phyloP scores from a whole-genome alignment of 2,113 vertebrate genomes.

The Pterocles orientalis region DNA sequence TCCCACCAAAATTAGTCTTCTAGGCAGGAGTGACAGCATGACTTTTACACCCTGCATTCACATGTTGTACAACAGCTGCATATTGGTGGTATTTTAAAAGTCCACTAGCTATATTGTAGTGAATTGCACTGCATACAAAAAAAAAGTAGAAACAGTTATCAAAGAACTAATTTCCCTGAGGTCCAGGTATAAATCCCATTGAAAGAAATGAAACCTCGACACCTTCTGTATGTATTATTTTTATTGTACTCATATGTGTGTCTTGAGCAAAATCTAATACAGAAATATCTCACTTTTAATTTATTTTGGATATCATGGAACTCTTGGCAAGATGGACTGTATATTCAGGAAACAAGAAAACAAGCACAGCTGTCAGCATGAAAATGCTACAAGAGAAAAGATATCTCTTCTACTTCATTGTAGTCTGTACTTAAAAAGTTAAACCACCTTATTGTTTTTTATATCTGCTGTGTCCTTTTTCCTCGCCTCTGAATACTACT shows the following conservation, averaged over 20 bases:
- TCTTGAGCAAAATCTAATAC: not conserved
- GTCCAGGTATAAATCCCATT: not conserved
- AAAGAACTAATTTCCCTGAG: not conserved
- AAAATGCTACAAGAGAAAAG: not conserved
- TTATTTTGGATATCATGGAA: not conserved
- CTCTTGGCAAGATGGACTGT: not conserved
- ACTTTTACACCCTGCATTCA: not conserved
- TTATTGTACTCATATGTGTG: not conserved
- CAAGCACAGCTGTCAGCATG: not conserved
- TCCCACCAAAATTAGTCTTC: not conserved
- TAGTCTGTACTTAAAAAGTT: not conserved
- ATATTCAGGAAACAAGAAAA: not conserved
- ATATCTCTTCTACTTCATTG: not conserved
- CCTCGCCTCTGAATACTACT: not conserved
- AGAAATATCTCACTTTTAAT: not conserved
- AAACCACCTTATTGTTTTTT: not conserved
- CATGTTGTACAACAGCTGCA: not conserved
- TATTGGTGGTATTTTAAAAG: not conserved
- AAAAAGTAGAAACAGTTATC: not conserved
- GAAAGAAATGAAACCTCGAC: not conserved
- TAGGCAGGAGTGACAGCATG: not conserved
- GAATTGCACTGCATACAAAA: not conserved
- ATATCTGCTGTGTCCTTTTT: not conserved
- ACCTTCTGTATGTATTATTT: not conserved
- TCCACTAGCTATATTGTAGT: not conserved